Base-by-base conservation (phyloP, 2,113 vertebrate species). In the Anoura caudifer region DNA sequence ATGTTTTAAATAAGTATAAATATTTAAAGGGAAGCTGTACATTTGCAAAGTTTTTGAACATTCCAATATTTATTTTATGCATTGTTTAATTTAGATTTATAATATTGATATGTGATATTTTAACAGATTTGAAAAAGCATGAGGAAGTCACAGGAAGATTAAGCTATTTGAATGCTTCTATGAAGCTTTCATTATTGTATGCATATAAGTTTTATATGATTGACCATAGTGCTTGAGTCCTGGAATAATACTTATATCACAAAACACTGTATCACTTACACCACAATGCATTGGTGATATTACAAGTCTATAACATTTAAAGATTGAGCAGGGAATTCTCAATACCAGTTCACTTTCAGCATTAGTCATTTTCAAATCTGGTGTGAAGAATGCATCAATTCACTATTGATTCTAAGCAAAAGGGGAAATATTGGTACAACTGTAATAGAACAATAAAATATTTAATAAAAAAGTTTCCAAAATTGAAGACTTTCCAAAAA, bases 331-430 rank as follows among this genome's bases (percentile, higher is more conserved):
- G 4, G 3, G 28, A 90, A 28, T 87, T 95, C 24, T 47, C 45
- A 87, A 41, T 86, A 94, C n/a, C 17, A 69, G 75, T 86, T 83
- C 16, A 83, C 41, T 83, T 95, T 96, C 86, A 81, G 63, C 65
- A 90, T 79, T 87, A 80, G 20, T 88, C 14, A 95, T 94, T 97
- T 96, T 84, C 50, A 95, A 95, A 96, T 94, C 76, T 91, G 17
- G 45, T 92, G 91, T 85, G 13, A 97, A 90, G 69, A 94, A 52
- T 91, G 24, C 92, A 33, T 93, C 56, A 92, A 14, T 59, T 88
- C n/a, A 85, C 19, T 90, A 80, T 1, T 88, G n/a, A 91, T 91
- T 28, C 15, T 96, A 90, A 87, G 9, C 59, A 28, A 61, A 31
- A 12, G 26, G 26, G 59, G 59, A 61, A 28, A 31, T 28, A 61